Evolutionary conservation across 2,797 vertebrate species (phyloP).

Genomic region (Squalus acanthias): DNA sequence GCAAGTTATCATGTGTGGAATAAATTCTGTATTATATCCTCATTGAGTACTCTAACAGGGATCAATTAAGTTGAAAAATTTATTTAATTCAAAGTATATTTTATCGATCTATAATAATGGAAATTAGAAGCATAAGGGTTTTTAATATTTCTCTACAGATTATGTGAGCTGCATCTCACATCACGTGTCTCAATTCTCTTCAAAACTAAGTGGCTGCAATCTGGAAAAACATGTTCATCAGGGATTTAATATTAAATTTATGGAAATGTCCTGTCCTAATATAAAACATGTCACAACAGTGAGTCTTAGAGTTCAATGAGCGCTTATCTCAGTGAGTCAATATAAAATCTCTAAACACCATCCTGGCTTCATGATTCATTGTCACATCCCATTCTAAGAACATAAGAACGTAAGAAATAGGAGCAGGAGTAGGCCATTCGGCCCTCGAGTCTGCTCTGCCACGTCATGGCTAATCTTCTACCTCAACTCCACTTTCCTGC

Average conservation of each 20-base stretch:
- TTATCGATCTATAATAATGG: neutral
- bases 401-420: too few species aligned
- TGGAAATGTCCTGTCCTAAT: neutral
- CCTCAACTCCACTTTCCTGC: too few species aligned
- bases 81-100: neutral
- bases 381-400: neutral
- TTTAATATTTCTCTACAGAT: neutral
- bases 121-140: neutral
- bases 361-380: neutral
- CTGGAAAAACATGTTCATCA: neutral
- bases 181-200: neutral
- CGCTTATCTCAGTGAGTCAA: neutral
- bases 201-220: neutral
- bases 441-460: too few species aligned
- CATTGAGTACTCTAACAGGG: neutral
- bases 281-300: neutral
- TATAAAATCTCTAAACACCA: neutral
- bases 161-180: neutral
- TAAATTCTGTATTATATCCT: neutral
- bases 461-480: too few species aligned
- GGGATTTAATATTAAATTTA: neutral
- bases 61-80: neutral
- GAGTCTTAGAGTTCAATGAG: neutral
- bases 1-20: neutral
- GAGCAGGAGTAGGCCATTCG: too few species aligned